Percentiles rank a stretch among this genome's conserved stretches.
These are phyloP conservation scores for Zaprionus capensis DNA, from an alignment of 1,140 invertebrate genomes.

Conservation along the genomic window DNA sequence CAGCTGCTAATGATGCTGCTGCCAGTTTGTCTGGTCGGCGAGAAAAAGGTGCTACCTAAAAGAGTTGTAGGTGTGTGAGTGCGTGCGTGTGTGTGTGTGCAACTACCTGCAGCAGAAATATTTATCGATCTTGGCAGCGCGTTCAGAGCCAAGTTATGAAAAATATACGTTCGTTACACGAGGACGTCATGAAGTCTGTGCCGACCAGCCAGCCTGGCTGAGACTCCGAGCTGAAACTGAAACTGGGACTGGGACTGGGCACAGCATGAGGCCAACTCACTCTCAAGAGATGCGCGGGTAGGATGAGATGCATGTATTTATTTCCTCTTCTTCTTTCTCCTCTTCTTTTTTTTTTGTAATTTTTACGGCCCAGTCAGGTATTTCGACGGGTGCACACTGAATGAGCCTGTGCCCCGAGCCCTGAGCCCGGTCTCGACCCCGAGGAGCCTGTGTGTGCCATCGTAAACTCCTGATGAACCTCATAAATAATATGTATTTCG, in stretches of 20 bases:
- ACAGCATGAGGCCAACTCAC: slow-evolving; percentile 61
- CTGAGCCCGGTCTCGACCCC: background rate
- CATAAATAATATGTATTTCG: slow-evolving; percentile 81
- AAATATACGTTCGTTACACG: slow-evolving; percentile 80
- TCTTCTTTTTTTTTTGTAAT: slow-evolving; percentile 58
- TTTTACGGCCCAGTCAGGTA: slow-evolving; percentile 70
- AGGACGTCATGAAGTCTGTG: slow-evolving; percentile 79
- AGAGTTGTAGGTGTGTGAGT: slow-evolving; percentile 5
- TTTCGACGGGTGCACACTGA: slow-evolving; percentile 33
- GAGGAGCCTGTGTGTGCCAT: slow-evolving; percentile 50
- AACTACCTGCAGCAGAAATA: slow-evolving; percentile 74
- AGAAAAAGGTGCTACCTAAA: slow-evolving; percentile 60
- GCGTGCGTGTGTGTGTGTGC: slow-evolving; percentile 7
- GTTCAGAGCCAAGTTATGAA: slow-evolving; percentile 67
- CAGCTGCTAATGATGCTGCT: slow-evolving; percentile 76
- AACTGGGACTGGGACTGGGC: slow-evolving; percentile 19
- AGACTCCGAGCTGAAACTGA: slow-evolving; percentile 2
- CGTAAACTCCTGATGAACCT: slow-evolving; percentile 82
- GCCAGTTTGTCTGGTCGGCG: slow-evolving; percentile 73
- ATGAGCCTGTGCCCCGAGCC: slow-evolving; percentile 27
- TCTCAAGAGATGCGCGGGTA: slow-evolving; percentile 12
- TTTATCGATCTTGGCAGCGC: slow-evolving; percentile 70
- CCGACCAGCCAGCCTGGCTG: slow-evolving; percentile 48
- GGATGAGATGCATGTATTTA: slow-evolving; percentile 60
- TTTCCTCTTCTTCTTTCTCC: background rate